Base-by-base conservation (phyloP, 2,888 invertebrate species). In the Pasiphila rectangulata region DNA sequence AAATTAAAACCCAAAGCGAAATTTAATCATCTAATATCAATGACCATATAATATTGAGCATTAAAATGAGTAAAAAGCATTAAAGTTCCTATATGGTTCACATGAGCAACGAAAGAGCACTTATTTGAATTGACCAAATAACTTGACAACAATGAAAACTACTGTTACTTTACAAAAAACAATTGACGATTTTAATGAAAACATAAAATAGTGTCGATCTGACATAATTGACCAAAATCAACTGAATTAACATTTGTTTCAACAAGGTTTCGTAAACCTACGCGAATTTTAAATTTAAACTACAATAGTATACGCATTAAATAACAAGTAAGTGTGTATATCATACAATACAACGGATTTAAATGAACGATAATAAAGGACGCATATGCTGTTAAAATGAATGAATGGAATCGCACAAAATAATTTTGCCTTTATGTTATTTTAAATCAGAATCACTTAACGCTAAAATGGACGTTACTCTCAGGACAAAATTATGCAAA, bases 381-480 rank as follows among this genome's bases (percentile, higher is more conserved):
- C 72, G 70, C 61, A 45, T 56, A 53, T 63, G 65, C 61, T 61
- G 64, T 57, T 60, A 58, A 54, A 65, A 65, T 67, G 44, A 56
- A 56, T 46, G 37, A 63, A 57, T 73, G 71, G 72, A 71, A 71
- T 68, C 63, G 69, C 70, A 73, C 60, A 67, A 69, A 70, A 67
- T 58, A 61, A 67, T 59, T 52, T 57, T 47, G 55, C 55, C 45
- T 42, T 63, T 66, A 49, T 64, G 63, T 63, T 60, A 62, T 72
- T 67, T 69, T 66, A 67, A 55, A 78, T 81, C 75, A 80, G 75
- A 74, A 73, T 76, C 67, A 82, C 86, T 81, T 86, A 86, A 83
- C 58, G 77, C 86, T 86, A 83, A 85, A 84, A 80, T 87, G 87
- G 87, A 88, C 87, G 87, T 86, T 81, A 84, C 59, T 77, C 71